Base-by-base conservation (phyloP, 2,113 vertebrate genomes). In the Montifringilla adamsi region DNA sequence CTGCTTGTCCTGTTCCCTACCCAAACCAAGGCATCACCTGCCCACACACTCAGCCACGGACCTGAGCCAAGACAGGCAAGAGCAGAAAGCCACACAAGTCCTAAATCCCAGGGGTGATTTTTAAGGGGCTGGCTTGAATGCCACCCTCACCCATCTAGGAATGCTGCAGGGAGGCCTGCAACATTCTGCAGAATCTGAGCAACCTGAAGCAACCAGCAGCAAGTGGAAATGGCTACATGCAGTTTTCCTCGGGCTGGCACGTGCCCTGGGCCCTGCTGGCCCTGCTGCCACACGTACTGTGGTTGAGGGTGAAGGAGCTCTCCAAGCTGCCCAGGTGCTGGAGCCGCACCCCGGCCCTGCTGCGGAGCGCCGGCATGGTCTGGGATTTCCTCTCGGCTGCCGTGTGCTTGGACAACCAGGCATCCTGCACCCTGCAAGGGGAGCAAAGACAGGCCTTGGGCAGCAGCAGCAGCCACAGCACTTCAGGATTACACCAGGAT, bases 241-340 rank as follows among this genome's bases (percentile, higher is more conserved):
- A 37, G 24, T 39, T 62, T 62, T 12, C 21, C 64, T 7, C 20
- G 58, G 28, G 56, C n/a, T 66, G 31, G 5, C 39, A 27, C 13
- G 7, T 8, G 11, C 22, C 26, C 7, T 2, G 5, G 5, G 15
- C 20, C 39, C 49, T 14, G 9, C 52, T 49, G 5, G 6, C 69
- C 72, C 15, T 41, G 60, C 73, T 53, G 46, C 30, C 58, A 26
- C 58, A 59, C 98, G 2, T 98, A 99, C 99, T 99, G 96, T 98
- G 98, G 86, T 99, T 99, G 76, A 99, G 98, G 0, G 99, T 99
- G 96, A 99, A 98, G 28, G 99, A 99, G 69, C 98, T 98, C 60
- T 99, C 99, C 97, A 99, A 94, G 94, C 98, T 99, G 96, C 98
- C 97, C 70, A 99, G 98, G 93, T 99, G 99, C 93, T 99, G 98